Base-by-base conservation (phyloP, 1,140 invertebrate genomes). In the Drosophila mauritiana region DNA sequence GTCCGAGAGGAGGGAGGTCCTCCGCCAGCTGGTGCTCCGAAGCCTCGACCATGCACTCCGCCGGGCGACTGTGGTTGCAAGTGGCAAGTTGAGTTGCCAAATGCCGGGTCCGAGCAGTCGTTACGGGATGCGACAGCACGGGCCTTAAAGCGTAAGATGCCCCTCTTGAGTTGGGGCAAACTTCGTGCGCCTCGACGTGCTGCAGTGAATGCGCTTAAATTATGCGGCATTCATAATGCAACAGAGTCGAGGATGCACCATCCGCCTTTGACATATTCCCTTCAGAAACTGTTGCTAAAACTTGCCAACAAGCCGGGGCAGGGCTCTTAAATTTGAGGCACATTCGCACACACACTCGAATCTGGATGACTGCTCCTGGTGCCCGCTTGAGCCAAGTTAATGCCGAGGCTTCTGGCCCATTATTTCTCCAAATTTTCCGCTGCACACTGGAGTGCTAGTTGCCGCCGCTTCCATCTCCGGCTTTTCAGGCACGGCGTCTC, bases 171-270 rank as follows among this genome's bases (percentile, higher is more conserved):
- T 51, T 59, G 5, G n/a, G 15, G 45, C 4, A 42, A 67, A 51
- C 22, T 67, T 67, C 45, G 31, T 36, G 20, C 13, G 45, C 58
- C 43, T 22, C 17, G 15, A 34, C 43, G 36, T 39, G 20, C 42
- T 62, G 46, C 27, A 68, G 56, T 45, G 61, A 57, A 43, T 75
- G 65, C 58, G 83, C 83, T 88, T 82, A 86, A 86, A 82, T 88
- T 86, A 86, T 88, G 83, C 78, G 67, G 48, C 82, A 88, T 86
- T 86, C 75, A 88, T 86, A 86, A 86, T 86, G 83, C 78, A 86
- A 86, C 83, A 82, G 74, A 59, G 58, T 48, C 57, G 67, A 75
- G 45, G 54, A 62, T 56, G 46, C 68, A 73, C 53, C 51, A 17
- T 63, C 49, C 64, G 72, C 45, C 86, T 85, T 85, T 85, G 82